Evolutionary conservation across 2,888 invertebrate genomes (phyloP), one percentile per base, ranked within the genome.

Genomic region (Drosophila greeni): DNA sequence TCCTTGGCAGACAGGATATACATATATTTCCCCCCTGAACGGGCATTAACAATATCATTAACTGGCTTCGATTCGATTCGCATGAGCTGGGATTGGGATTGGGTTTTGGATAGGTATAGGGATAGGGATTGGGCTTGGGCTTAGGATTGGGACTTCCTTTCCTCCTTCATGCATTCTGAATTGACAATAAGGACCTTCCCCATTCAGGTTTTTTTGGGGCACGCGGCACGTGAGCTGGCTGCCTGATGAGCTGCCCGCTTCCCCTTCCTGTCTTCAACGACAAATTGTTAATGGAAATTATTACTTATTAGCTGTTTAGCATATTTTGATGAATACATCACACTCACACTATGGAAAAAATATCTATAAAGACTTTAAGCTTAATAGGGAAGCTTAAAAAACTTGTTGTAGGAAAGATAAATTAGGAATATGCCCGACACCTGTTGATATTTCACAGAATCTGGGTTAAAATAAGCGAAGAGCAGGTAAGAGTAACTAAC

Each of bases 241-340:
- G 54, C 37, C 53, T 54, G 33, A 66, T 58, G 52, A 53, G 64
- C 14, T 29, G 2, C 4, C 33, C 4, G 3, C 12, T 52, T 20
- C 20, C 20, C 7, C 16, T 16, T 7, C 7, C 16, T 36, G 16
- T 3, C 42, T 43, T 49, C n/a, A n/a, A n/a, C n/a, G 71, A 59
- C 42, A 70, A 79, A 74, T 74, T 74, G 70, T 70, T 72, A 76
- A 66, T 59, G 52, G 54, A 80, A 76, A 82, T 76, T 69, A 72
- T 76, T 59, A 70, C 62, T 70, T 73, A 74, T 78, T 69, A 73
- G 62, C 62, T 73, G 40, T 48, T 80, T 80, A 65, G 67, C 75
- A 82, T 82, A 70, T 47, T 37, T 49, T 49, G 40, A 34, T 56
- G 42, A 42, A 58, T 24, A 16, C 29, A 14, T 9, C 3, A 11